Conservation (phyloP, 2,797 vertebrate species). For the Trachops cirrhosus region DNA sequence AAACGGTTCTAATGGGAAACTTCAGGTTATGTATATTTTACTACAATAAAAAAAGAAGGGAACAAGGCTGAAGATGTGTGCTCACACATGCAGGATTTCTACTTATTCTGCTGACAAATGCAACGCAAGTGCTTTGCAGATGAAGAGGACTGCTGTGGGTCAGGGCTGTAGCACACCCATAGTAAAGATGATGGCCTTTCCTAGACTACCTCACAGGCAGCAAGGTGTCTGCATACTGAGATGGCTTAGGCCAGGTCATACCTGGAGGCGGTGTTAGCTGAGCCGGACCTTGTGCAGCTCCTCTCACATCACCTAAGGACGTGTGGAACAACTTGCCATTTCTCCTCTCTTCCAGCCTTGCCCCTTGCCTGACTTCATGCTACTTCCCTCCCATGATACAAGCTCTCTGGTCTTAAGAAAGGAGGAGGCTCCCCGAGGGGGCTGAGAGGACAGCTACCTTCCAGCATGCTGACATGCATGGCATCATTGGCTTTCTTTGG, state of each 20-base stretch:
- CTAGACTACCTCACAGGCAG: not conserved
- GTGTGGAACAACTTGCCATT: not conserved
- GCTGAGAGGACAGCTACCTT: slow-evolving; percentile 85
- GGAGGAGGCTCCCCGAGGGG: not conserved
- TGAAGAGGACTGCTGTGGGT: not conserved
- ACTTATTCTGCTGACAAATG: not conserved
- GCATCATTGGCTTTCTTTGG: slow-evolving; percentile 98
- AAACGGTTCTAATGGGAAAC: not conserved
- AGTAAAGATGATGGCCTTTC: not conserved
- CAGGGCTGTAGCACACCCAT: not conserved
- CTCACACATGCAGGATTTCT: not conserved
- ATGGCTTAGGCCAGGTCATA: not conserved
- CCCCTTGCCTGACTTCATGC: not conserved
- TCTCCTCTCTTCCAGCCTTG: not conserved
- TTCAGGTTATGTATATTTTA: not conserved
- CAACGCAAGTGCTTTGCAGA: not conserved
- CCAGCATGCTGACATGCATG: slow-evolving; percentile 99
- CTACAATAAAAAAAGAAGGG: not conserved
- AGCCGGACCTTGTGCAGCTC: not conserved
- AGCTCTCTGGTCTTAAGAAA: not conserved
- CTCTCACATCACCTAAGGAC: not conserved
- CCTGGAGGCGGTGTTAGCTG: not conserved
- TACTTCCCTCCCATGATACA: not conserved
- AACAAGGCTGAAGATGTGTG: not conserved
- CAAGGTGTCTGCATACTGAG: not conserved